Conservation (phyloP, 2,888 invertebrate genomes). For the Erynnis tages region DNA sequence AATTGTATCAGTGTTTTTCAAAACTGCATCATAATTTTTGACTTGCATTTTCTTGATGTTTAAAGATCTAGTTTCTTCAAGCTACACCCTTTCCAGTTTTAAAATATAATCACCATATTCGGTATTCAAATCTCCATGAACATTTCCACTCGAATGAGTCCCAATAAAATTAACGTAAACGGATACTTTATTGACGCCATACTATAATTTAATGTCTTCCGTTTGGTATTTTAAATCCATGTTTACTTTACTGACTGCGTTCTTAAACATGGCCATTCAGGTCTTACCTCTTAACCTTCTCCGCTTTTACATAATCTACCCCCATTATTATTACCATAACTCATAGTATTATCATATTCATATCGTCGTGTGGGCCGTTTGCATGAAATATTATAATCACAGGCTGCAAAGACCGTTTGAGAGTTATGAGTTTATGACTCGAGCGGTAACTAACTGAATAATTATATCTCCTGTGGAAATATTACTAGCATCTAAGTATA, state of each 20-base stretch:
- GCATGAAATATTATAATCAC: conserved; percentile 32
- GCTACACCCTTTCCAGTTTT: no score
- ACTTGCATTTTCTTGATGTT: no score
- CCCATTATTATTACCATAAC: conserved; percentile 31
- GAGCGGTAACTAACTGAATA: conserved; percentile 13
- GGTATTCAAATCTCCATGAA: no score
- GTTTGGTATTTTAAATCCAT: background rate
- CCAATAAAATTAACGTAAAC: no score
- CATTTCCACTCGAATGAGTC: no score
- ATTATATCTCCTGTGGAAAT: conserved; percentile 6
- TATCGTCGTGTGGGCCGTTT: conserved; percentile 27
- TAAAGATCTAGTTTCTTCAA: no score
- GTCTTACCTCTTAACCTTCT: conserved; percentile 6
- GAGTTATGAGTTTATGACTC: conserved; percentile 9
- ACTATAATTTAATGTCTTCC: no score
- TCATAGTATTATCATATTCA: conserved; percentile 32
- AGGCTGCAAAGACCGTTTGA: conserved; percentile 11
- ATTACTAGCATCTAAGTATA: conserved; percentile 3
- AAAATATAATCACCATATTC: no score
- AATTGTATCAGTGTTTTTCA: no score
- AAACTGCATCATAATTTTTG: no score
- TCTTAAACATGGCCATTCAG: background rate
- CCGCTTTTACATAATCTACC: conserved; percentile 31
- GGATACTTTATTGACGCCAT: no score
- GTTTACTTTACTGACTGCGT: background rate